Percentiles rank a stretch among this genome's conserved stretches.
These are phyloP conservation scores for Seladonia tumulorum DNA, from an alignment of 2,888 invertebrate species.

Conservation along the genomic window DNA sequence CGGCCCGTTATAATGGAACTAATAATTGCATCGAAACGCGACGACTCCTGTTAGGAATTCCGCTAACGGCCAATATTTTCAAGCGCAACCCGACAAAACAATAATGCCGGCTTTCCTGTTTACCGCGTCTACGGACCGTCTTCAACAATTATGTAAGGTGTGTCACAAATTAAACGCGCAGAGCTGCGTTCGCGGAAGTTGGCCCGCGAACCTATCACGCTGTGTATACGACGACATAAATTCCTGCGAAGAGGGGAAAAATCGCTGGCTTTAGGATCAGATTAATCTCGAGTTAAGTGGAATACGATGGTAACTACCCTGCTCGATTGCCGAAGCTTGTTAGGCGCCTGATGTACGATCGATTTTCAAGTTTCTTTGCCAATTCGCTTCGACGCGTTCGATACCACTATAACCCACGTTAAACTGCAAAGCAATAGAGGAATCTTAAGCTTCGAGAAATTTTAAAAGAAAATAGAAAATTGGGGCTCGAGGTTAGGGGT, in stretches of 20 bases:
- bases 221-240: constrained; percentile 3
- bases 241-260: background rate
- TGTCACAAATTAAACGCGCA: constrained; percentile 18
- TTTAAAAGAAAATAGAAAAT: too few species aligned
- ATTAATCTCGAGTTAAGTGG: background rate
- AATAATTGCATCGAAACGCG: constrained; percentile 41
- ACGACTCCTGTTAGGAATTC: constrained; percentile 48
- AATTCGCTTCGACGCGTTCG: background rate
- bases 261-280: background rate
- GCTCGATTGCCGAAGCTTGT: background rate
- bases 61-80: constrained; percentile 14
- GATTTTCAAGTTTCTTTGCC: background rate
- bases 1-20: constrained; percentile 44
- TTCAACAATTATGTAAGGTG: constrained; percentile 18
- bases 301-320: background rate
- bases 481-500: too few species aligned
- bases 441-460: background rate
- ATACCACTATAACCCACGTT: too few species aligned
- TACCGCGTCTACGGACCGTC: background rate
- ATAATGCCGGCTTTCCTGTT: constrained; percentile 44
- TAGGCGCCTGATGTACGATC: background rate
- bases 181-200: constrained; percentile 5
- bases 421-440: background rate
- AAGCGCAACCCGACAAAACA: constrained; percentile 33
- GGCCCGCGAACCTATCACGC: background rate